Conservation (phyloP, 2,797 vertebrate genomes). For the Cyclura pinguis region DNA sequence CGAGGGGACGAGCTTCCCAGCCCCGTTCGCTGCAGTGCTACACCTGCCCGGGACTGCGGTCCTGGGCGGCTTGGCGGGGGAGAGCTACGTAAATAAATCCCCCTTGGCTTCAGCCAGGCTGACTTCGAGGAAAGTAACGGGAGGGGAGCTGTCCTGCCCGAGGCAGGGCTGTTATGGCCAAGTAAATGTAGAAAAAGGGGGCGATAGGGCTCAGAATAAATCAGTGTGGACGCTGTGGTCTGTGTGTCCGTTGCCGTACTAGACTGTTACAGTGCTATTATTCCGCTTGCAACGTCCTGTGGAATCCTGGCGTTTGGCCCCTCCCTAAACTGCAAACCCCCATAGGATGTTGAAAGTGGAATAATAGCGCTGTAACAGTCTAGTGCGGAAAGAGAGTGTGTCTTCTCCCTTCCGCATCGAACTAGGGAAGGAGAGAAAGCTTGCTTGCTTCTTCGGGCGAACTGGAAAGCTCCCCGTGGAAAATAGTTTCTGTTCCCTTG, state of each 20-base stretch:
- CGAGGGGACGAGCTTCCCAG: background rate
- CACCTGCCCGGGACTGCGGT: constrained; percentile 30
- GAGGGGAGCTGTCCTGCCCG: background rate
- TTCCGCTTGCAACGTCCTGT: too few species aligned
- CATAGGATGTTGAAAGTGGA: too few species aligned
- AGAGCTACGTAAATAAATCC: accelerated
- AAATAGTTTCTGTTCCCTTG: too few species aligned
- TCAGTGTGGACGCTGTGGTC: too few species aligned
- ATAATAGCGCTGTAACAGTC: too few species aligned
- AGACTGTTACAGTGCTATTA: too few species aligned
- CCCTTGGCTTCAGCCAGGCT: background rate
- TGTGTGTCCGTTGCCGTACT: too few species aligned
- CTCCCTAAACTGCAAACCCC: too few species aligned
- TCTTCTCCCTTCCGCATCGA: too few species aligned
- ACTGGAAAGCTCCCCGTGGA: background rate
- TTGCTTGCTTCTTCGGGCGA: background rate
- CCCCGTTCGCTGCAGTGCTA: constrained; percentile 12
- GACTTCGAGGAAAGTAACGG: background rate
- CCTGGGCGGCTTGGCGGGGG: background rate
- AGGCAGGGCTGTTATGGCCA: background rate
- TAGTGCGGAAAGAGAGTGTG: too few species aligned
- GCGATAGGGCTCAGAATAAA: too few species aligned
- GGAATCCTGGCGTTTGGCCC: too few species aligned
- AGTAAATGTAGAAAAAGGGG: background rate
- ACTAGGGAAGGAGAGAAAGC: background rate